Evolutionary conservation across 2,113 vertebrate species (phyloP).

Genomic region (Phainopepla nitens): DNA sequence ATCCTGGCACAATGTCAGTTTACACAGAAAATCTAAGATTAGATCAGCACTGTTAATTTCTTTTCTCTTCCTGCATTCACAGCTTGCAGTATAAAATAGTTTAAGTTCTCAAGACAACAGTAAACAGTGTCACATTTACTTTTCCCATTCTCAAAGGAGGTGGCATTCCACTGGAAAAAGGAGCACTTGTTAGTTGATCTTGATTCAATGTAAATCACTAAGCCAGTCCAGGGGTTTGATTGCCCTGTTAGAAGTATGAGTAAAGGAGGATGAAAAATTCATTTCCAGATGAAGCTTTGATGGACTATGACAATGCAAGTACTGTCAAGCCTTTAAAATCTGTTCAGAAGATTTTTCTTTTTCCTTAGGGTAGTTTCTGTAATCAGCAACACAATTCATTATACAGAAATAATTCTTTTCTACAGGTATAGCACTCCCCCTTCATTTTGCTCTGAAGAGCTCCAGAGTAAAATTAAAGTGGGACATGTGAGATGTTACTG

Average conservation of each 20-base stretch:
- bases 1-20: constrained; percentile 77
- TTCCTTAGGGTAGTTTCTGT: not conserved
- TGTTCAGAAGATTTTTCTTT: constrained; percentile 42
- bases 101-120: constrained; percentile 65
- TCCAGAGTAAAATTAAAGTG: constrained; percentile 8
- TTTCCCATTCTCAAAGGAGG: constrained; percentile 66
- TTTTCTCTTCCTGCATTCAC: constrained; percentile 66
- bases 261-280: not conserved
- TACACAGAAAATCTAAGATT: constrained; percentile 75
- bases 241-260: constrained; percentile 41
- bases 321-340: constrained; percentile 29
- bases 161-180: constrained; percentile 70
- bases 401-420: not conserved
- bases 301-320: constrained; percentile 10
- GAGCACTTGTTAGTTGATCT: constrained; percentile 66
- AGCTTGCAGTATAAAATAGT: constrained; percentile 70
- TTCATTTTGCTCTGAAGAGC: not conserved
- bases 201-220: constrained; percentile 66
- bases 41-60: constrained; percentile 71
- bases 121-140: constrained; percentile 57
- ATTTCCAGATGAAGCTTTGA: constrained; percentile 21
- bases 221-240: constrained; percentile 54
- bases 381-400: not conserved
- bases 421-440: not conserved
- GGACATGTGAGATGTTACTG: not conserved